A percentile compares a stretch with the other conserved stretches of the same genome.
Conservation (phyloP, 1,140 invertebrate genomes). For the Pectinophora gossypiella region DNA sequence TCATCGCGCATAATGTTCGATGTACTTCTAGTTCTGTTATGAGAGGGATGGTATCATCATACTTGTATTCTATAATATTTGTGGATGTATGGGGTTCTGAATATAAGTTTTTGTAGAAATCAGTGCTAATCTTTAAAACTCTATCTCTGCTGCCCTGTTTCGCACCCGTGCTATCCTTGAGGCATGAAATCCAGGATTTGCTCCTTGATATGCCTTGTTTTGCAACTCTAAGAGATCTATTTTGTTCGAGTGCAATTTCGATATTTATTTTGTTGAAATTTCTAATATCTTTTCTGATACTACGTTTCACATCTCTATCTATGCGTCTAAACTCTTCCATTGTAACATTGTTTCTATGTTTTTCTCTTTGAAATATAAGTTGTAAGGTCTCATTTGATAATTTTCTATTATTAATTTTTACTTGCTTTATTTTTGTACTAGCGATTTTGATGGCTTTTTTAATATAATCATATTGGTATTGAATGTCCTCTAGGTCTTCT, state of each 20-base stretch:
- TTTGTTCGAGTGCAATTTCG: neutral
- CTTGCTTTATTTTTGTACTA: neutral
- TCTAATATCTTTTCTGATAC: constrained; percentile 1
- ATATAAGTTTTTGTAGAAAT: neutral
- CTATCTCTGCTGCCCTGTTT: neutral
- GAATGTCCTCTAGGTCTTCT: neutral
- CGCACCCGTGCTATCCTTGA: neutral
- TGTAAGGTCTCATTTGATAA: neutral
- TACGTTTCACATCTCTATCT: constrained; percentile 4
- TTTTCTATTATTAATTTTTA: neutral
- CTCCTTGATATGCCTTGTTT: neutral
- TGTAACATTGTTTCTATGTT: neutral
- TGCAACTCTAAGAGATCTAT: neutral
- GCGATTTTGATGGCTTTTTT: neutral
- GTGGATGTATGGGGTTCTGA: neutral
- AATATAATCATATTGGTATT: neutral
- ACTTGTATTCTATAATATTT: neutral
- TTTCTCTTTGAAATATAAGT: neutral
- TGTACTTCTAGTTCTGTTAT: neutral
- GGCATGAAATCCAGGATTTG: neutral
- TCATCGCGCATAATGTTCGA: neutral
- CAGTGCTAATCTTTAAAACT: neutral
- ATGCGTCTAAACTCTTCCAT: neutral
- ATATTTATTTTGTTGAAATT: neutral
- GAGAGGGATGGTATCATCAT: neutral